Evolutionary conservation across 2,113 vertebrate species (phyloP).

Genomic region (Paramormyrops kingsleyae): DNA sequence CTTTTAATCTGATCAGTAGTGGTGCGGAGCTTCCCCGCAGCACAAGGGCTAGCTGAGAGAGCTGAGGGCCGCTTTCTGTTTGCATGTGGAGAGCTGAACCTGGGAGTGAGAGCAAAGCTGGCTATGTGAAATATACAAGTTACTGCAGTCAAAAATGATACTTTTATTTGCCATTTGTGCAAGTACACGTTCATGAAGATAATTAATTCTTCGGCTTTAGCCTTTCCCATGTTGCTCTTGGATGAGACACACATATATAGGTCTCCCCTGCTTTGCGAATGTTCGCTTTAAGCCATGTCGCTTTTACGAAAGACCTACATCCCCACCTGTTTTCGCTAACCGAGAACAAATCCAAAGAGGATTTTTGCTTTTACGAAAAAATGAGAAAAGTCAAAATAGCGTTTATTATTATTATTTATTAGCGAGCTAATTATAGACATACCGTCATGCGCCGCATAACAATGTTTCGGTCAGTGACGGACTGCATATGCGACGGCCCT

Average conservation of each 20-base stretch:
- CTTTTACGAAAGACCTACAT: background rate
- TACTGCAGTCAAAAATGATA: background rate
- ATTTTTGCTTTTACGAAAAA: background rate
- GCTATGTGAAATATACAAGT: background rate
- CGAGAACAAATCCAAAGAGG: background rate
- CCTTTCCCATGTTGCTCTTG: background rate
- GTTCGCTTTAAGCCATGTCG: background rate
- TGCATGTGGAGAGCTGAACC: background rate
- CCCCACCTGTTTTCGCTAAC: background rate
- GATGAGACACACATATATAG: background rate
- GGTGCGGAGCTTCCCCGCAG: background rate
- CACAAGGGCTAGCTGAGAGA: background rate
- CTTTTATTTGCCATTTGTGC: background rate
- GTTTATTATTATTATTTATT: background rate
- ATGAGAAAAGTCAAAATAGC: background rate
- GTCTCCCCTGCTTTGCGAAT: background rate
- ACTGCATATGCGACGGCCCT: background rate
- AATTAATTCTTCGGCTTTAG: background rate
- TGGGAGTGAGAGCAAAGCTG: background rate
- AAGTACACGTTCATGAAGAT: background rate
- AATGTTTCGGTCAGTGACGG: background rate
- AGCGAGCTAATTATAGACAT: background rate
- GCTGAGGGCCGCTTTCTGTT: background rate
- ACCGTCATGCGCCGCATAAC: background rate
- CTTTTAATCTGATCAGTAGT: background rate